Evolutionary conservation across 2,797 vertebrate species (phyloP), one percentile per base, ranked within the genome.

Genomic region (Amphiprion clarkii): DNA sequence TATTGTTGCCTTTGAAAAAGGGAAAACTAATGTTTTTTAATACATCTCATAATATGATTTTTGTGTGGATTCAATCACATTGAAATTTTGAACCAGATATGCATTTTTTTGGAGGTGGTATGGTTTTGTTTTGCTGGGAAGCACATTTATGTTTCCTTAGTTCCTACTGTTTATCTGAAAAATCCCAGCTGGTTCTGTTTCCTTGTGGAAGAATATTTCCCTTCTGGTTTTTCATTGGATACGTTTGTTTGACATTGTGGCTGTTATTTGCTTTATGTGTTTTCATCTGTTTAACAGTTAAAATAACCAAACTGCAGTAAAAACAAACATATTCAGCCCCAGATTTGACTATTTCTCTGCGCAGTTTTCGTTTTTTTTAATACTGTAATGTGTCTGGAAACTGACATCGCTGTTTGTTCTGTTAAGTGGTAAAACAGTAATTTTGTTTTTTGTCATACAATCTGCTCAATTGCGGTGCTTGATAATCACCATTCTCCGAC

Each of bases 371-470:
- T 3, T 46, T 23, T 23, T 49, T 52, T n/a, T 3, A 21, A 46
- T 46, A 46, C n/a, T 33, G 19, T 14, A 29, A 21, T 14, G 12
- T 1, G 14, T 3, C 11, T 8, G 11, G 2, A 44, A 29, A 17
- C 39, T 57, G 14, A 14, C 3, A 13, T 44, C n/a, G 42, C 10
- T 36, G 12, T 60, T 25, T 71, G 33, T 19, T 4, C 61, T 51
- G n/a, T 51, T 51, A 51, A 23, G 6, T 25, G 44, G 23, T 57
- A 21, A 57, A 69, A 33, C 12, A 27, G 14, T 44, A 8, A 54
- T 53, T 71, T 14, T 58, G 12, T 60, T 51, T 63, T 54, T 57
- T 65, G 39, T 67, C 55, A 6, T n/a, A n/a, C 17, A 17, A 42
- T 33, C 40, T 21, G 8, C 17, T 59, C 33, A 51, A 60, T 68